Evolutionary conservation across 2,113 vertebrate genomes (phyloP), one percentile per base, ranked within the genome.

Genomic region (Coptodon bakossiorum): DNA sequence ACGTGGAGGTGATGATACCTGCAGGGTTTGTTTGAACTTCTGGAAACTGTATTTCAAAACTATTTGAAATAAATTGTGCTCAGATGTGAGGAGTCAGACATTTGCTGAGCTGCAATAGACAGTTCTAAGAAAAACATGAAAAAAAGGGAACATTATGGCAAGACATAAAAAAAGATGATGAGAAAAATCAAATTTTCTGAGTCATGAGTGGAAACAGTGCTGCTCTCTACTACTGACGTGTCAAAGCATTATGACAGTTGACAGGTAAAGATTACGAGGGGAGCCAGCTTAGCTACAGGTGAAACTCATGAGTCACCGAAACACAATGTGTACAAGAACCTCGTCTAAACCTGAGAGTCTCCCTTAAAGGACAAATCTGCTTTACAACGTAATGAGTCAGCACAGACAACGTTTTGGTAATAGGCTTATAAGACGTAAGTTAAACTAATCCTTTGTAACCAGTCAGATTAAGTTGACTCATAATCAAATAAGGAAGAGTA

Each of bases 241-340:
- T 78, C 6, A 6, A 78, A 73, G 24, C 78, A 50, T 16, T 17
- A n/a, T 14, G 36, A 73, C 14, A 43, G 13, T 12, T 80, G 50
- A 45, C n/a, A 14, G 45, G 31, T 17, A 22, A 22, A 3, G 54
- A 76, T 68, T 43, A 45, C 1, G 13, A 68, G 82, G 7, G 76
- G 87, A 71, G 56, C n/a, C 43, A 24, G 38, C 54, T 89, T 34
- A 52, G 3, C 79, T 12, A 6, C 78, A 89, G 19, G 52, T 86
- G 59, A 83, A 82, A 68, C 81, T 0, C 36, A 6, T 19, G 43
- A 66, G 50, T 84, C 76, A 81, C 53, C 5, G 34, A 63, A 63
- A 86, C 53, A 86, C 59, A 43, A 43, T 68, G 61, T n/a, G 38
- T 17, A 1, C 5, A 68, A 22, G 80, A 83, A 57, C 2, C 45